Base-by-base conservation (phyloP, 2,113 vertebrate species). In the Gopherus flavomarginatus region DNA sequence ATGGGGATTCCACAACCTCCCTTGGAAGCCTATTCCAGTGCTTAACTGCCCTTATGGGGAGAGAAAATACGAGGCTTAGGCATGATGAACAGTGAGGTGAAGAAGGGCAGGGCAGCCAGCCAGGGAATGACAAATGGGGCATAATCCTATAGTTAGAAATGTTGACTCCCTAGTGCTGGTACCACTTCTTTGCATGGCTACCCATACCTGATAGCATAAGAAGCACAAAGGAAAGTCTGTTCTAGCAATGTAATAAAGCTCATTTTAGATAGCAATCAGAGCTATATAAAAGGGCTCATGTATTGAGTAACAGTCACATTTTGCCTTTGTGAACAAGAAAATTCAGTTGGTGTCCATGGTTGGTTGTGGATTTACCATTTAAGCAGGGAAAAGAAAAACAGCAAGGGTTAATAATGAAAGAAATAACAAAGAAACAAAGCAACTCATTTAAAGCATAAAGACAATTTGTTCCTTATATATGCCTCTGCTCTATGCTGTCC, bases 171-270 rank as follows among this genome's bases (percentile, higher is more conserved):
- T 94, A 87, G 85, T 17, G 2, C 81, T 82, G 50, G 78, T 79
- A 38, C 69, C 81, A 22, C 53, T 85, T 90, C 92, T 82, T 49
- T 10, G 44, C 81, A 47, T 27, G 3, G 1, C 92, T 85, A 81
- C 3, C 42, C 80, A 0, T 29, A n/a, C 62, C 94, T 79, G 80
- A 26, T 24, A 89, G 53, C 2, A 3, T 0, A 6, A 65, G 26
- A 86, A 94, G 92, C 69, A 95, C 92, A 93, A 96, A 91, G 84
- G 54, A 82, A 89, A 96, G 57, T 44, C 85, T 92, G 83, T 92
- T 86, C 91, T 83, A 90, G 82, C 77, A 26, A 54, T 54, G 47
- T 24, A 82, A 72, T 35, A 65, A 79, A 53, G 17, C 14, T 27
- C 1, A 0, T 83, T 89, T 94, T 50, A 85, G 75, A 77, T 5